These are phyloP conservation scores for Serilophus lunatus DNA, from an alignment of 2,113 vertebrate species.

Conservation along the genomic window DNA sequence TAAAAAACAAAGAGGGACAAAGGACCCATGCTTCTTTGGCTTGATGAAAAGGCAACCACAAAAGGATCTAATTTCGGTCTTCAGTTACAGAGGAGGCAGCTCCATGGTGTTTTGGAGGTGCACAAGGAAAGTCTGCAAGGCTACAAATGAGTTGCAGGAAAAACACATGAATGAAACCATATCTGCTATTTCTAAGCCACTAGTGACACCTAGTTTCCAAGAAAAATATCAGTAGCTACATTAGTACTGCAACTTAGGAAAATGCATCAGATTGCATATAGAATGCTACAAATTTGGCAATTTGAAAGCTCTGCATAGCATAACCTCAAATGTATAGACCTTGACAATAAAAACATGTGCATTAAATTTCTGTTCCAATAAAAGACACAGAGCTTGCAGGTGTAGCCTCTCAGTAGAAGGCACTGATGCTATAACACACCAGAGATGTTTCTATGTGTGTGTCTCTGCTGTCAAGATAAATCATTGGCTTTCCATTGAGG, in stretches of 20 bases:
- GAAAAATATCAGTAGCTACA: neutral
- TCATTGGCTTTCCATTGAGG: neutral
- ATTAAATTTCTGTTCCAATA: neutral
- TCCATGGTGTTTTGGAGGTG: neutral
- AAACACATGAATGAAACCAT: neutral
- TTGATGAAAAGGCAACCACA: neutral
- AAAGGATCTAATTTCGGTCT: neutral
- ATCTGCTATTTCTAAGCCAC: constrained; percentile 35
- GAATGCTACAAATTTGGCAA: neutral
- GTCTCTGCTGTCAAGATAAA: neutral
- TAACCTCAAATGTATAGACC: neutral
- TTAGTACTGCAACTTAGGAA: neutral
- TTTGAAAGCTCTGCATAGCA: neutral
- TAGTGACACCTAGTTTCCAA: constrained; percentile 60
- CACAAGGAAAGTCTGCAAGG: neutral
- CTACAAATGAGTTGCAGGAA: neutral
- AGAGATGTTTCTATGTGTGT: neutral
- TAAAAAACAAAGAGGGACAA: neutral
- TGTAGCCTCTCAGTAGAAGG: neutral
- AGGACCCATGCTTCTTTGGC: neutral
- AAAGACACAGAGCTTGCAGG: neutral
- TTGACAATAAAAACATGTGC: neutral
- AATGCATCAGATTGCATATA: neutral
- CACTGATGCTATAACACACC: fast-evolving
- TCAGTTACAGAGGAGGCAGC: neutral